phyloP scores from a whole-genome alignment of 1,140 invertebrate species.

The Heliconius melpomene region DNA sequence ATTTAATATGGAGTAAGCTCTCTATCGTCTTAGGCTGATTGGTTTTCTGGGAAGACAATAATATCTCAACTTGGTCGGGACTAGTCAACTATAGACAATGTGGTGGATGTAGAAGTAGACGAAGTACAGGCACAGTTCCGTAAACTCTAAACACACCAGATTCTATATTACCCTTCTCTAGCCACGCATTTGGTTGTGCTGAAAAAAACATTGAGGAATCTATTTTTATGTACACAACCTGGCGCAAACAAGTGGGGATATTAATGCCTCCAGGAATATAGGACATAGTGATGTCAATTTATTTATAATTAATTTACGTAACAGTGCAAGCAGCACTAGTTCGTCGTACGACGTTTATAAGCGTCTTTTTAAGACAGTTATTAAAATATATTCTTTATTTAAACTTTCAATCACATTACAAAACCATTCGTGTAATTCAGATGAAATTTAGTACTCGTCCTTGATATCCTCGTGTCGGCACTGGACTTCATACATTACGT shows the following conservation, averaged over 20 bases:
- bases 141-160: slow-evolving; percentile 28
- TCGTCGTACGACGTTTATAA: slow-evolving; percentile 52
- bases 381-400: slow-evolving; percentile 53
- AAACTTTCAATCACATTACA: slow-evolving; percentile 55
- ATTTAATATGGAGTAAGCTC: slow-evolving; percentile 75
- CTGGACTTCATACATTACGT: slow-evolving; percentile 56
- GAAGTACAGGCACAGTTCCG: slow-evolving; percentile 41
- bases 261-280: slow-evolving; percentile 55
- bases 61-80: slow-evolving; percentile 32
- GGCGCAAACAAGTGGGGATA: slow-evolving; percentile 3
- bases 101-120: slow-evolving; percentile 24
- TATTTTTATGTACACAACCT: slow-evolving; percentile 39
- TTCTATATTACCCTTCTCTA: neutral
- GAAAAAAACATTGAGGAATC: slow-evolving; percentile 44
- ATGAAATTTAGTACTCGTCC: slow-evolving; percentile 42
- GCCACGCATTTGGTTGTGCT: slow-evolving; percentile 23
- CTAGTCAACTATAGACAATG: neutral
- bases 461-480: slow-evolving; percentile 39
- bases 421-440: slow-evolving; percentile 51
- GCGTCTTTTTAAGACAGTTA: slow-evolving; percentile 67
- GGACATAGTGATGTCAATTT: slow-evolving; percentile 58
- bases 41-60: slow-evolving; percentile 45
- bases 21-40: slow-evolving; percentile 76
- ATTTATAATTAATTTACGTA: slow-evolving; percentile 53
- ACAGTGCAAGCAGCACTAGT: slow-evolving; percentile 55